Conservation (phyloP, 1,140 invertebrate species). For the Hylyphantes graminicola region DNA sequence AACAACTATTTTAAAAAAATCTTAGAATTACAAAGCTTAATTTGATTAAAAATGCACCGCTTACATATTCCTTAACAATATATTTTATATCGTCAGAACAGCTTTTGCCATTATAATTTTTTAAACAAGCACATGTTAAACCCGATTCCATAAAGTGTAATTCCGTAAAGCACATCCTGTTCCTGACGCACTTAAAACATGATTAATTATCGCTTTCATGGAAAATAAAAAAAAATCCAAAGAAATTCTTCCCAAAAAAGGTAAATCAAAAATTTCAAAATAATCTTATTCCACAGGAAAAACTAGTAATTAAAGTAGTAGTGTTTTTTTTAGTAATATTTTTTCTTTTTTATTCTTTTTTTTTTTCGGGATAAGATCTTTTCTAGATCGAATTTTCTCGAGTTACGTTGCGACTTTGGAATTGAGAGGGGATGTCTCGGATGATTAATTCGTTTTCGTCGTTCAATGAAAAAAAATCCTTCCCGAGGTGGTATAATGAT, state of each 20-base stretch:
- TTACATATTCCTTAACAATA: too few relatives aligned
- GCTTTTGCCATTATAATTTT: too few relatives aligned
- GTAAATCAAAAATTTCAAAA: conserved; percentile 28
- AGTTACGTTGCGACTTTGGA: conserved; percentile 22
- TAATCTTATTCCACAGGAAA: conserved; percentile 23
- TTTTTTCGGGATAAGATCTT: conserved; percentile 22
- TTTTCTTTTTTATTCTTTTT: not conserved
- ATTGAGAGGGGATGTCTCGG: not conserved
- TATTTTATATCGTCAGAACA: too few relatives aligned
- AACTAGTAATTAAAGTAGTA: conserved; percentile 49
- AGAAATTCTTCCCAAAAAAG: not conserved
- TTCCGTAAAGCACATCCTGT: conserved; percentile 4
- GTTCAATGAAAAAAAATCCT: not conserved
- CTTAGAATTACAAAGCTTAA: too few relatives aligned
- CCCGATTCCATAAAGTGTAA: conserved; percentile 29
- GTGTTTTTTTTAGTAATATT: not conserved
- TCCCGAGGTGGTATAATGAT: conserved; percentile 25
- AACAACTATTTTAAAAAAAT: too few relatives aligned
- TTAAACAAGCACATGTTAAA: not conserved
- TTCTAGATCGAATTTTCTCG: conserved; percentile 42
- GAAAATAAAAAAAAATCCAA: conserved; percentile 25
- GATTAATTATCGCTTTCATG: conserved; percentile 52
- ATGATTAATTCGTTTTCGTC: conserved; percentile 50
- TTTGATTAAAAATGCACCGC: too few relatives aligned
- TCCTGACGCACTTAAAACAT: conserved; percentile 32